These are phyloP conservation scores for Macrobrachium nipponense DNA, from an alignment of 1,140 invertebrate species.

Conservation along the genomic window DNA sequence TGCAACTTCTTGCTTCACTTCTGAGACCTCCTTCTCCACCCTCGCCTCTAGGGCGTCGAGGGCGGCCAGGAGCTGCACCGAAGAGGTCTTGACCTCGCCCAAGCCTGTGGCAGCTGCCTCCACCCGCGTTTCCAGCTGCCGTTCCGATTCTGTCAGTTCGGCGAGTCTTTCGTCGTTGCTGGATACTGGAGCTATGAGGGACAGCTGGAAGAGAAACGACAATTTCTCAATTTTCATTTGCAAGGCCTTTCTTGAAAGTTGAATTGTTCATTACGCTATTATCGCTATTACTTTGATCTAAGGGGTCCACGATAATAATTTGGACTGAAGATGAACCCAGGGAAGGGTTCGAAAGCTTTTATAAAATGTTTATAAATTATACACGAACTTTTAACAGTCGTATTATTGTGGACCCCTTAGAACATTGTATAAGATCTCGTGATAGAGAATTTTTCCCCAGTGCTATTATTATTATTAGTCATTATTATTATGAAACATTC, in stretches of 20 bases:
- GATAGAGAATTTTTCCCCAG: too few species aligned
- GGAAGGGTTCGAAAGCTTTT: too few species aligned
- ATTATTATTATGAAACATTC: not conserved
- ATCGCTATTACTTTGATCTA: too few species aligned
- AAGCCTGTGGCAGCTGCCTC: slow-evolving; percentile 26
- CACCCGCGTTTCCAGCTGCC: slow-evolving; percentile 33
- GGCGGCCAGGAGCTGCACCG: slow-evolving; percentile 31
- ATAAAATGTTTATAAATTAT: too few species aligned
- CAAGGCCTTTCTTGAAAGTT: too few species aligned
- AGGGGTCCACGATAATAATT: too few species aligned
- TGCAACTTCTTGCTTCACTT: slow-evolving; percentile 51
- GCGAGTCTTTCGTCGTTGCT: slow-evolving; percentile 13
- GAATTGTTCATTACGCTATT: too few species aligned
- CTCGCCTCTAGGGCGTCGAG: slow-evolving; percentile 41
- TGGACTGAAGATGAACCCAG: too few species aligned
- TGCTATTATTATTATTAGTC: too few species aligned
- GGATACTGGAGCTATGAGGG: not conserved
- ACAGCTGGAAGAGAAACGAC: slow-evolving; percentile 14
- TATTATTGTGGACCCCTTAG: too few species aligned
- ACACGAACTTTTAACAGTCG: too few species aligned
- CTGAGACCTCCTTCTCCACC: slow-evolving; percentile 37
- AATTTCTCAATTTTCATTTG: not conserved
- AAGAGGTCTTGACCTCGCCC: slow-evolving; percentile 37
- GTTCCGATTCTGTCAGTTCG: slow-evolving; percentile 1
- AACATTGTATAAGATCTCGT: too few species aligned